Evolutionary conservation across 2,888 invertebrate genomes (phyloP).

Genomic region (Temnothorax ravouxi): DNA sequence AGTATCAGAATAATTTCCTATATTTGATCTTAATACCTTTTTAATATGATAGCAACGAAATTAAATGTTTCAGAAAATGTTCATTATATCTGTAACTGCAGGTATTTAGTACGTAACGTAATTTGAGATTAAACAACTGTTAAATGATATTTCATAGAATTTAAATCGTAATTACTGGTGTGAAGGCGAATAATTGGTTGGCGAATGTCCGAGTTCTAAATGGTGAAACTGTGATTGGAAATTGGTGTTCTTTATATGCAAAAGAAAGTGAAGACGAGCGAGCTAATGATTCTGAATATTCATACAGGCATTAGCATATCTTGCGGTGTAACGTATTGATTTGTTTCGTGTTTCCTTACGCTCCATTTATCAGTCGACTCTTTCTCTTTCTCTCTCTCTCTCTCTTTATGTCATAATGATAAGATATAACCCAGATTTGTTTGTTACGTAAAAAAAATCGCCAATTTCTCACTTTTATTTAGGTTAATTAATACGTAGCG

Average conservation of each 20-base stretch:
- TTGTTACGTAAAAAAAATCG: not conserved
- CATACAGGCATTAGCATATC: conserved; percentile 36
- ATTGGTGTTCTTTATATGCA: conserved; percentile 25
- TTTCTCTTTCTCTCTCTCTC: not conserved
- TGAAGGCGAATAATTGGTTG: not conserved
- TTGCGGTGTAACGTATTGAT: conserved; percentile 19
- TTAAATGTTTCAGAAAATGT: not conserved
- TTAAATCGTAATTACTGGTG: not conserved
- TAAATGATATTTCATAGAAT: conserved; percentile 9
- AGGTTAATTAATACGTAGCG: not conserved
- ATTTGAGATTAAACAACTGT: conserved; percentile 9
- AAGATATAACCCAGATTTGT: not conserved
- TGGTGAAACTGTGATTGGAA: conserved; percentile 28
- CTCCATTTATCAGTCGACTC: not conserved
- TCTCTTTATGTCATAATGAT: not conserved
- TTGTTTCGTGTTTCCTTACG: conserved; percentile 8
- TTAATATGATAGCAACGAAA: not conserved
- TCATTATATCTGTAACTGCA: not conserved
- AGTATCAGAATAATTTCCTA: conserved; percentile 12
- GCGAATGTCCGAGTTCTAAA: conserved; percentile 19
- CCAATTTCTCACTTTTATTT: not conserved
- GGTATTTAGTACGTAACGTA: not conserved
- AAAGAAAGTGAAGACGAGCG: conserved; percentile 50
- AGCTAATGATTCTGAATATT: conserved; percentile 41
- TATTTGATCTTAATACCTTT: conserved; percentile 11